A percentile compares a stretch with the other conserved stretches of the same genome.
Evolutionary conservation across 2,797 vertebrate species (phyloP).

Genomic region (Sebastes cheni): DNA sequence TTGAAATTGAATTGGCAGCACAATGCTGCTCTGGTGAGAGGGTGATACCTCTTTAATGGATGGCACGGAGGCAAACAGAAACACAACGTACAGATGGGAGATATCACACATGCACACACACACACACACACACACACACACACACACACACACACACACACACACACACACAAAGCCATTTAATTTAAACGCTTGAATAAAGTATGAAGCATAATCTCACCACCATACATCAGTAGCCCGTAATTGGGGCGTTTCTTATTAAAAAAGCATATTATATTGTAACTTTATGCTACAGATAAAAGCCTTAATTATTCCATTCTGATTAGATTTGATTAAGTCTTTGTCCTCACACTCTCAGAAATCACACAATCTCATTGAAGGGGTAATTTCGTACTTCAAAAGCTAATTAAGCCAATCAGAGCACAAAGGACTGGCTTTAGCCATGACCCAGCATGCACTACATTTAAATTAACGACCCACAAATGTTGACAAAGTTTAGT

Average conservation of each 20-base stretch:
- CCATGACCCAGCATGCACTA: conserved; percentile 59
- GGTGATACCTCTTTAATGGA: not conserved
- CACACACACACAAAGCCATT: not conserved
- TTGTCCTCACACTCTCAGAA: conserved; percentile 57
- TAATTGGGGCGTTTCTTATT: conserved; percentile 44
- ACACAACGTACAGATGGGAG: not conserved
- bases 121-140: not conserved
- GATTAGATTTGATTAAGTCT: conserved; percentile 74
- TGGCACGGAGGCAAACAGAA: not conserved
- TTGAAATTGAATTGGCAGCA: not conserved
- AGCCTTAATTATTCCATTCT: conserved; percentile 63
- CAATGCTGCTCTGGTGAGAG: not conserved
- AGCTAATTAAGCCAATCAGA: conserved; percentile 78
- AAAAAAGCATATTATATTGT: conserved; percentile 51
- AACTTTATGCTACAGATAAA: conserved; percentile 48
- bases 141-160: not conserved
- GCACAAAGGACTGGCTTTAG: conserved; percentile 63
- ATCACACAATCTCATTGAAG: conserved; percentile 69
- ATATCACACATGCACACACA: not conserved
- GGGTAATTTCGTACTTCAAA: conserved; percentile 77
- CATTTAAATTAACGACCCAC: conserved; percentile 29
- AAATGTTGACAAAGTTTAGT: conserved; percentile 50
- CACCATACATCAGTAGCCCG: conserved; percentile 20
- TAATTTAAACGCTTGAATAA: conserved; percentile 27
- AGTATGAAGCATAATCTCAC: conserved; percentile 7